Evolutionary conservation across 2,888 invertebrate species (phyloP), one percentile per base, ranked within the genome.

Genomic region (Dromius quadrimaculatus): DNA sequence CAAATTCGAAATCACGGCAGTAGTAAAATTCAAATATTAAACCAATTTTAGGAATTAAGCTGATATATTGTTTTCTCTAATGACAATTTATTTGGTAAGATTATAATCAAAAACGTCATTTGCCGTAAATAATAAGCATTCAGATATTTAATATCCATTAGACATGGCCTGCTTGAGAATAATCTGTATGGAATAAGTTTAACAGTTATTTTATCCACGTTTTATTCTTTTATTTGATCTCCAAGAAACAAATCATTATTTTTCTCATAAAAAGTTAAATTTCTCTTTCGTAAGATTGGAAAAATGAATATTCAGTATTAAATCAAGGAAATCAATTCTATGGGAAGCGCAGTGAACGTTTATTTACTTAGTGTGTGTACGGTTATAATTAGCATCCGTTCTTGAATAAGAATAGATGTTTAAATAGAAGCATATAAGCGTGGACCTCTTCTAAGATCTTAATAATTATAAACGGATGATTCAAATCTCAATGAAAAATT

Each of bases 71-170:
- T 20, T 28, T 19, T 38, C 43, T 43, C n/a, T 59, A 68, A 68
- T 68, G 59, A 68, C 68, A 68, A 68, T 68, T 68, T 68, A 68
- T 68, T 43, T 68, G 45, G 34, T 23, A 45, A 64, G 54, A 38
- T n/a, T n/a, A n/a, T 38, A 65, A 65, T 65, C 65, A 65, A 54
- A 50, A 54, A 65, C 34, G 13, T 45, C 50, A 65, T 65, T 65
- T 65, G 38, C 47, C 57, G 45, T 68, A 59, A 68, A 68, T 68
- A 65, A 54, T 65, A 23, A 65, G 23, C 23, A 36, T 59, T 36
- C 34, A 59, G 59, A 36, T 59, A 59, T 59, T 59, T 59, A 36
- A 59, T 59, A 19, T 59, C 59, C 59, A 59, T 59, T 59, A 59
- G 36, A 59, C 36, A 36, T 59, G 50, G 50, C 8, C 50, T 54